Evolutionary conservation across 2,888 invertebrate species (phyloP).

Genomic region (Melanostoma mellinum): DNA sequence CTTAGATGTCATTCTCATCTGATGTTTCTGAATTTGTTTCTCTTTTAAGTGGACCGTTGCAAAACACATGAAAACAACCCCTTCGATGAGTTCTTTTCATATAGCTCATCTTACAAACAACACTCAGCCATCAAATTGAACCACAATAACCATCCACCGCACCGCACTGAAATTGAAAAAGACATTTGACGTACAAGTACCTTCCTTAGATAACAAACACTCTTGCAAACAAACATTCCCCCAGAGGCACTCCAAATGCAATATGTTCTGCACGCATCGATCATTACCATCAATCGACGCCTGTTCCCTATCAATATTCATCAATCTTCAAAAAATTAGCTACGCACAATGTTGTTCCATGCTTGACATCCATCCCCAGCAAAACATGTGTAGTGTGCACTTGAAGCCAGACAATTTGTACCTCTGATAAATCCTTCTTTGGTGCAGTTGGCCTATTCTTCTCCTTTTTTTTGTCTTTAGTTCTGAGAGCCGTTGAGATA

Average conservation of each 20-base stretch:
- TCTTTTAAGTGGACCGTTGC: too few species aligned
- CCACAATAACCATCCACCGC: constrained; percentile 46
- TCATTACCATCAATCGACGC: constrained; percentile 69
- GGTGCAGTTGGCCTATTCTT: constrained; percentile 6
- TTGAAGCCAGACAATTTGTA: constrained; percentile 59
- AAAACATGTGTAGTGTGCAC: constrained; percentile 60
- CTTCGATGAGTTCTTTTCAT: not conserved
- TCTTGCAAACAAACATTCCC: not conserved
- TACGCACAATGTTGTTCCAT: constrained; percentile 20
- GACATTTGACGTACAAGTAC: constrained; percentile 8
- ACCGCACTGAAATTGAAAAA: constrained; percentile 41
- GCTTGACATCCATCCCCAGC: constrained; percentile 30
- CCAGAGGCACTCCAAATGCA: constrained; percentile 16
- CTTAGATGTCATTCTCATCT: too few species aligned
- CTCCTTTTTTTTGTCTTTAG: not conserved
- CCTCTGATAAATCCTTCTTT: constrained; percentile 43
- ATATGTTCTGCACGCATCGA: constrained; percentile 36
- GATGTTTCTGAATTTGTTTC: too few species aligned
- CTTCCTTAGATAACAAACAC: constrained; percentile 14
- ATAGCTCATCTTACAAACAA: not conserved
- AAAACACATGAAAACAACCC: not conserved
- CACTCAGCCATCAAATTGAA: constrained; percentile 40
- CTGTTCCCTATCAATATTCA: constrained; percentile 66
- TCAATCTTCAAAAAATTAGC: constrained; percentile 51
- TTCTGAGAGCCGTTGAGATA: constrained; percentile 33